A percentile compares a stretch with the other conserved stretches of the same genome.
phyloP scores from a whole-genome alignment of 2,888 invertebrate genomes.

The Oscheius sp. region DNA sequence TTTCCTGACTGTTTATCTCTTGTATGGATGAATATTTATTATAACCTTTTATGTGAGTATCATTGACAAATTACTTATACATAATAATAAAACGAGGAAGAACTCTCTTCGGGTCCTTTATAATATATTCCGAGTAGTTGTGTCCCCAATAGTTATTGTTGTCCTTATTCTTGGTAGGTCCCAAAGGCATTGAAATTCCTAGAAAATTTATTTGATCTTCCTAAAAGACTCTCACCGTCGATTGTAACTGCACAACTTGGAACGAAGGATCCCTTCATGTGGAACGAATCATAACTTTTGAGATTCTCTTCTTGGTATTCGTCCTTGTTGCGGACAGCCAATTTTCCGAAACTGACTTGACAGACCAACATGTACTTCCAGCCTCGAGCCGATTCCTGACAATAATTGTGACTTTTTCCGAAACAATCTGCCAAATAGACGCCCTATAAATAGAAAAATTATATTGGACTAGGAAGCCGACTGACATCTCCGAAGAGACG shows the following conservation, averaged over 20 bases:
- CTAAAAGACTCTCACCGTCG: constrained; percentile 26
- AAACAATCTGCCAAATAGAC: constrained; percentile 74
- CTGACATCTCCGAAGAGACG: constrained; percentile 72
- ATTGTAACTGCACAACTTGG: constrained; percentile 36
- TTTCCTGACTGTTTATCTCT: no score
- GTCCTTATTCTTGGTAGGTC: constrained; percentile 30
- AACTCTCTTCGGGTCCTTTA: constrained; percentile 40
- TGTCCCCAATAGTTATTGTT: constrained; percentile 18
- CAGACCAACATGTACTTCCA: constrained; percentile 73
- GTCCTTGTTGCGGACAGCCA: constrained; percentile 5
- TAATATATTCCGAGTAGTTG: constrained; percentile 46
- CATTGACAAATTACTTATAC: constrained; percentile 28
- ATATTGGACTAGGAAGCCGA: no score
- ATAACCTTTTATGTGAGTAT: neutral
- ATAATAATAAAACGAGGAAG: constrained; percentile 47
- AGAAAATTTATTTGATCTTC: no score
- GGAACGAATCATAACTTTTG: constrained; percentile 39
- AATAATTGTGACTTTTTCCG: constrained; percentile 72
- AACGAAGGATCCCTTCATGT: constrained; percentile 34
- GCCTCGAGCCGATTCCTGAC: constrained; percentile 67
- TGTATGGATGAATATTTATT: no score
- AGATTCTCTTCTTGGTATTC: constrained; percentile 5
- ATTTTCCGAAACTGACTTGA: constrained; percentile 69
- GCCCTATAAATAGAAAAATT: constrained; percentile 71
- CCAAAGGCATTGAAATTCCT: constrained; percentile 43